Percentiles rank a stretch among this genome's conserved stretches.
Conservation (phyloP, 2,113 vertebrate species). For the Plecotus auritus region DNA sequence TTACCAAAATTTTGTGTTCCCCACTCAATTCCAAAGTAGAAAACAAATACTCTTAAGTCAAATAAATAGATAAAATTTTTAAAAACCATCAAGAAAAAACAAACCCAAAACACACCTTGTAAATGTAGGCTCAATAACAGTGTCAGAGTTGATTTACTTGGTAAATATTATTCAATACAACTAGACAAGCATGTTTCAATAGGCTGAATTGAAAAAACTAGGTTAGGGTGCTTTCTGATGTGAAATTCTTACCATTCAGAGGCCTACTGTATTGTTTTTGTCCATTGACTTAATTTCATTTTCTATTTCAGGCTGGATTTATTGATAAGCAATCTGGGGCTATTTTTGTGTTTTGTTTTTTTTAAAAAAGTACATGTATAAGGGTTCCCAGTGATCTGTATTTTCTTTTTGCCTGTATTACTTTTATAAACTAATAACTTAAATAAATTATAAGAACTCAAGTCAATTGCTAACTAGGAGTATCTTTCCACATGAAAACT, state of each 20-base stretch:
- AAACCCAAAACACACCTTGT: neutral
- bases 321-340: neutral
- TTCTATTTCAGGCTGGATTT: neutral
- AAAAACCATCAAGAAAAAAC: neutral
- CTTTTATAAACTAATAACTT: neutral
- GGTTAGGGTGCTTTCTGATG: neutral
- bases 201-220: neutral
- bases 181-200: neutral
- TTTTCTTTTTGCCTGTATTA: slow-evolving; percentile 15
- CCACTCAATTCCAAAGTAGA: neutral
- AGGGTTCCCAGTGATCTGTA: neutral
- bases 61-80: neutral
- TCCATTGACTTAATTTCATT: neutral
- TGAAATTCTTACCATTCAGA: neutral
- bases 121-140: neutral
- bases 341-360: slow-evolving; percentile 2
- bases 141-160: neutral
- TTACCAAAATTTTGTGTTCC: neutral
- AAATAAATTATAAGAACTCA: neutral
- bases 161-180: neutral
- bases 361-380: neutral
- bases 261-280: neutral
- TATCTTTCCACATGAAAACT: neutral
- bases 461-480: neutral
- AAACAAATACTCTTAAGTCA: slow-evolving; percentile 4